Evolutionary conservation across 2,888 invertebrate genomes (phyloP), one percentile per base, ranked within the genome.

Genomic region (Morpho deidamia): DNA sequence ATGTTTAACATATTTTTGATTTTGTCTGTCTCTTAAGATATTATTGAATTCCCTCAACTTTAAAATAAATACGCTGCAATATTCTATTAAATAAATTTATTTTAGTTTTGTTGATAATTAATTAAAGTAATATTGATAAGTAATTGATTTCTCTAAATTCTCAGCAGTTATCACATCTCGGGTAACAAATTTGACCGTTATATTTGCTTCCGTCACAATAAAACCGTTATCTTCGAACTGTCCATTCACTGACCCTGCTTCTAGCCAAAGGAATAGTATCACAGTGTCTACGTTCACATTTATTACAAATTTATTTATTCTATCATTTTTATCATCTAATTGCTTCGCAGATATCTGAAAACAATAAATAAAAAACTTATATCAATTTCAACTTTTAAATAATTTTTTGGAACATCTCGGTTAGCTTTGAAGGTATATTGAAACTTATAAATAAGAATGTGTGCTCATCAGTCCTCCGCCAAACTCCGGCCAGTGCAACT

Each of bases 171-270:
- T 59, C 3, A 69, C 53, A 10, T 60, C 63, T 14, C 64, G 60
- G 10, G 70, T 74, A 5, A 65, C 49, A 50, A 74, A 87, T 12
- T 56, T 66, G 0, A 76, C 63, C 39, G 59, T 60, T 0, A 69
- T 59, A 9, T 65, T 59, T 1, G 76, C 66, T 11, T 77, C 69
- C 0, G 87, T 82, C 44, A 92, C 68, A 8, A 92, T 84, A 34
- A 96, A 93, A 0, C 96, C 96, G 77, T 97, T 96, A 63, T 95
- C 93, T 1, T 93, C 92, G 75, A 96, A 96, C 55, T 79, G 83
- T 1, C 96, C 96, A 9, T 69, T 73, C 40, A 85, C 71, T 4
- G 76, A 71, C 2, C 74, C 77, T 0, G 91, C 74, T 60, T 94
- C 93, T 14, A 95, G 74, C 94, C 94, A 95, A 1, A 95, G 91